phyloP scores from a whole-genome alignment of 23 tunicate genomes.

The Styela plicata region DNA sequence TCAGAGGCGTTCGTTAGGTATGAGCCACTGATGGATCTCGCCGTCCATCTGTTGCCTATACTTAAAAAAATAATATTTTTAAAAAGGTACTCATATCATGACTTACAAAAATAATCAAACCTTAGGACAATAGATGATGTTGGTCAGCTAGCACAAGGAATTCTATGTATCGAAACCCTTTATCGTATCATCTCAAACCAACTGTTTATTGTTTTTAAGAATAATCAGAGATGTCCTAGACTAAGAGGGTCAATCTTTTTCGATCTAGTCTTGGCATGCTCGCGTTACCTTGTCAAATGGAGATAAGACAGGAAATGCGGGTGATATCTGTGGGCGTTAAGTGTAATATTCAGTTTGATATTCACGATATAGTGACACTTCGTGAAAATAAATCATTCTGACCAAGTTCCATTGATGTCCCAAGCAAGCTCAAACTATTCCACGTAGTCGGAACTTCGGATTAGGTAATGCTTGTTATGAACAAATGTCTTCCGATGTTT shows the following conservation, averaged over 20 bases:
- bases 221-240: neutral
- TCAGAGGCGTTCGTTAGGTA: too few species aligned
- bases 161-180: neutral
- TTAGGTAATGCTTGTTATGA: too few species aligned
- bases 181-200: neutral
- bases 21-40: too few species aligned
- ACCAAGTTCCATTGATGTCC: too few species aligned
- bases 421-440: too few species aligned
- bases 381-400: neutral
- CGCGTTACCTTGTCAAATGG: neutral
- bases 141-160: neutral
- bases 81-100: too few species aligned
- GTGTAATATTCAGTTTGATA: neutral
- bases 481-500: too few species aligned
- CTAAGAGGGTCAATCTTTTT: neutral
- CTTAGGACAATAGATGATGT: neutral
- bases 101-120: neutral
- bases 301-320: neutral
- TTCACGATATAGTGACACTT: neutral
- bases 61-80: too few species aligned
- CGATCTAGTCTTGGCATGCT: neutral
- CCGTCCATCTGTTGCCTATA: too few species aligned
- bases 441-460: too few species aligned
- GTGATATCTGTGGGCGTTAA: neutral
- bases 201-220: neutral